These are phyloP conservation scores for Coryphaenoides rupestris DNA, from an alignment of 2,113 vertebrate genomes.

Conservation along the genomic window DNA sequence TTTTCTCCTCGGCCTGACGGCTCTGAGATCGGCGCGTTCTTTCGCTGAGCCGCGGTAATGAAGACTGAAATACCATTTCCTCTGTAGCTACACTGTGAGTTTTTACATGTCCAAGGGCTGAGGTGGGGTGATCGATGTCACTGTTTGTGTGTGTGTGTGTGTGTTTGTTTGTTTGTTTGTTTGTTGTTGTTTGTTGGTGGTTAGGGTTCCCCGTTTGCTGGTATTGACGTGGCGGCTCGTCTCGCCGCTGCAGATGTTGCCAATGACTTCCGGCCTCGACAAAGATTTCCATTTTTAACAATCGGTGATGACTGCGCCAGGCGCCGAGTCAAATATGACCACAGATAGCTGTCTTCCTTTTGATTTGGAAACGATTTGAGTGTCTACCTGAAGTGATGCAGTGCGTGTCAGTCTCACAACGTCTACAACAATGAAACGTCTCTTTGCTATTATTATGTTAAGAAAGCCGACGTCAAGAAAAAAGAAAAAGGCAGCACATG, in stretches of 20 bases:
- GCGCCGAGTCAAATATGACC: too few species aligned
- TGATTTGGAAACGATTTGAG: too few species aligned
- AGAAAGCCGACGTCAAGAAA: too few species aligned
- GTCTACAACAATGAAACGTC: too few species aligned
- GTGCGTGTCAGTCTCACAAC: too few species aligned
- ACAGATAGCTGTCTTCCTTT: too few species aligned
- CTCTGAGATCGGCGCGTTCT: constrained; percentile 66
- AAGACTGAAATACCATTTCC: constrained; percentile 75
- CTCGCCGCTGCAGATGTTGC: constrained; percentile 59
- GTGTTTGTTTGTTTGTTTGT: too few species aligned
- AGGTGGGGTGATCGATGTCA: constrained; percentile 66
- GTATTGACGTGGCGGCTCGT: constrained; percentile 68
- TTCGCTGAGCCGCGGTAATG: constrained; percentile 67
- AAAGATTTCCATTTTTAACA: constrained; percentile 28
- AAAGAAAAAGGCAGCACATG: too few species aligned
- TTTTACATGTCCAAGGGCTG: constrained; percentile 53
- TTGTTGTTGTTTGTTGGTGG: constrained; percentile 20
- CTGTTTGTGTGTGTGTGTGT: too few species aligned
- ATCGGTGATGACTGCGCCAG: too few species aligned
- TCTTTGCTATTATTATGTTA: too few species aligned
- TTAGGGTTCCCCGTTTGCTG: constrained; percentile 59
- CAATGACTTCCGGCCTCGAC: constrained; percentile 60
- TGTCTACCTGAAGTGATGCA: too few species aligned
- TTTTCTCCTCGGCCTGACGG: constrained; percentile 67
- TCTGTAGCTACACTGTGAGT: constrained; percentile 58